Evolutionary conservation across 2,888 invertebrate genomes (phyloP).

Genomic region (Cephus runcator): DNA sequence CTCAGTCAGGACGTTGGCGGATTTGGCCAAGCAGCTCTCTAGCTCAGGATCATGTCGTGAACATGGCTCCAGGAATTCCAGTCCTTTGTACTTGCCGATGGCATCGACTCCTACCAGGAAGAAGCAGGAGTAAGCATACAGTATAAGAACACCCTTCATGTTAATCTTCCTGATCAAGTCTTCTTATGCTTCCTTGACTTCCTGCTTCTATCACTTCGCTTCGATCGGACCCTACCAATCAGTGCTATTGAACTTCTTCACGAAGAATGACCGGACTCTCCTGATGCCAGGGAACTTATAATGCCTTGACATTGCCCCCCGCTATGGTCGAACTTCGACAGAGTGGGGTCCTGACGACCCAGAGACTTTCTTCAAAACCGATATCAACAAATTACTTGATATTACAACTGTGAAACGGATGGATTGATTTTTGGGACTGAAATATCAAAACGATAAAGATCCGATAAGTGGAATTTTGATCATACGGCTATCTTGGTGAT

Average conservation of each 20-base stretch:
- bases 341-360: conserved; percentile 12
- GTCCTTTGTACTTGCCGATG: conserved; percentile 53
- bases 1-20: conserved; percentile 79
- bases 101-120: conserved; percentile 36
- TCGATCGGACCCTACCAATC: not conserved
- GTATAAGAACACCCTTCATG: conserved; percentile 11
- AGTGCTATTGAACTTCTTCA: conserved; percentile 46
- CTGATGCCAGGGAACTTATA: conserved; percentile 60
- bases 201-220: not conserved
- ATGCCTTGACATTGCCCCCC: conserved; percentile 64
- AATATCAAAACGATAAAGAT: not conserved
- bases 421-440: not conserved
- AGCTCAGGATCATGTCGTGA: conserved; percentile 76
- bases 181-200: not conserved
- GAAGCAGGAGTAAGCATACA: conserved; percentile 22
- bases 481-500: not conserved
- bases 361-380: conserved; percentile 19
- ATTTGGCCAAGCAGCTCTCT: conserved; percentile 78
- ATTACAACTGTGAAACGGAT: not conserved
- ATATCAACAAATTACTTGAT: conserved; percentile 3
- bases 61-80: conserved; percentile 79
- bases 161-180: not conserved
- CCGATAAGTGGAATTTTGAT: not conserved
- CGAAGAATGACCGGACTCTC: conserved; percentile 55
- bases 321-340: conserved; percentile 28